A percentile compares a stretch with the other conserved stretches of the same genome.
phyloP scores from a whole-genome alignment of 2,888 invertebrate genomes.

The Pollenia amentaria region DNA sequence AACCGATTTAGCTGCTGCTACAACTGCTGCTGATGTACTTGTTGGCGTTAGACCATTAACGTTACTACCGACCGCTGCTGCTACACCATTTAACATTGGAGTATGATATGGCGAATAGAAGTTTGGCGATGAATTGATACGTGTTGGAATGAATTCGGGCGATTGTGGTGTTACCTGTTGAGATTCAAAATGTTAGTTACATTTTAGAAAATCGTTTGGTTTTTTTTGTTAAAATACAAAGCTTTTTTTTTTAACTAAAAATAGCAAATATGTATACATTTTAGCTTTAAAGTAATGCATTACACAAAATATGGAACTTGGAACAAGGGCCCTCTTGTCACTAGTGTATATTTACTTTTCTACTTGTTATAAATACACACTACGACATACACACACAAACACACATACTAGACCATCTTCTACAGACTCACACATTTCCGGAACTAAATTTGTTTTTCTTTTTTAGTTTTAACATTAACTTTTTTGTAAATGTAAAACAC shows the following conservation, averaged over 20 bases:
- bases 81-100: constrained; percentile 79
- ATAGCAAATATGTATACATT: neutral
- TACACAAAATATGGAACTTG: neutral
- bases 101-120: constrained; percentile 84
- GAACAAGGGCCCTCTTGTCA: neutral
- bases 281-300: neutral
- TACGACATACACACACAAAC: constrained; percentile 24
- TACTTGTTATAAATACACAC: constrained; percentile 8
- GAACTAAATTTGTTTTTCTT: neutral
- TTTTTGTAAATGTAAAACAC: neutral
- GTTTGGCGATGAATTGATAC: constrained; percentile 83
- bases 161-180: constrained; percentile 85
- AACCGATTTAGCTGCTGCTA: constrained; percentile 76
- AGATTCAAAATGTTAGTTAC: neutral
- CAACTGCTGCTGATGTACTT: constrained; percentile 72
- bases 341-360: neutral
- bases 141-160: constrained; percentile 86
- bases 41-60: constrained; percentile 78
- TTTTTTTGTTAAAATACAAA: neutral
- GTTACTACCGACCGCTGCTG: constrained; percentile 36
- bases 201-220: neutral
- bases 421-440: neutral
- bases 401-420: constrained; percentile 5
- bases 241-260: neutral
- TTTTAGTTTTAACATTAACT: neutral